Conservation (phyloP, 2,797 vertebrate species). For the Dallia pectoralis region DNA sequence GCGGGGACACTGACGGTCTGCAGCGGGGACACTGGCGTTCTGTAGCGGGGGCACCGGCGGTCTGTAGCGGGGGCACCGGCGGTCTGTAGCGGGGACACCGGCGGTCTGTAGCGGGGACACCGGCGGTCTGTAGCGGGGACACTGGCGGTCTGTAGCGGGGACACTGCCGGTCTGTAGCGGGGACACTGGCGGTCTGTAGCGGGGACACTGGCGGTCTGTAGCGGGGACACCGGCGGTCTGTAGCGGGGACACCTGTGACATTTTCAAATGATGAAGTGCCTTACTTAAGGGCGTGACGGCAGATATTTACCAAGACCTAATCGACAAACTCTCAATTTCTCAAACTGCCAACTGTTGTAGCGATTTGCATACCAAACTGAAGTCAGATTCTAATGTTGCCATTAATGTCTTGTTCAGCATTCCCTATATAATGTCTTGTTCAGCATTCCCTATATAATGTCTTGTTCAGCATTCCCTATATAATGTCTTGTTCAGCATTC, state of each 20-base stretch:
- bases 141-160: too few species aligned
- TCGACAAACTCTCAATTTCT: not conserved
- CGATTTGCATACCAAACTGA: not conserved
- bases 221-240: not conserved
- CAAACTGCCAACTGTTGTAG: not conserved
- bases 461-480: not conserved
- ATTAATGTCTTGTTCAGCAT: not conserved
- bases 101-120: not conserved
- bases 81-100: too few species aligned
- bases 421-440: not conserved
- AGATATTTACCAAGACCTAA: not conserved
- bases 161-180: too few species aligned
- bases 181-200: not conserved
- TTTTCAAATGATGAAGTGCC: too few species aligned
- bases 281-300: too few species aligned
- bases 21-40: not conserved
- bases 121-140: too few species aligned
- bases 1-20: not conserved
- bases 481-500: not conserved
- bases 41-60: too few species aligned
- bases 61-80: not conserved
- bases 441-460: not conserved
- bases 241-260: not conserved
- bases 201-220: too few species aligned
- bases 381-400: not conserved